Conservation (phyloP, 1,140 invertebrate species). For the Drosophila persimilis region DNA sequence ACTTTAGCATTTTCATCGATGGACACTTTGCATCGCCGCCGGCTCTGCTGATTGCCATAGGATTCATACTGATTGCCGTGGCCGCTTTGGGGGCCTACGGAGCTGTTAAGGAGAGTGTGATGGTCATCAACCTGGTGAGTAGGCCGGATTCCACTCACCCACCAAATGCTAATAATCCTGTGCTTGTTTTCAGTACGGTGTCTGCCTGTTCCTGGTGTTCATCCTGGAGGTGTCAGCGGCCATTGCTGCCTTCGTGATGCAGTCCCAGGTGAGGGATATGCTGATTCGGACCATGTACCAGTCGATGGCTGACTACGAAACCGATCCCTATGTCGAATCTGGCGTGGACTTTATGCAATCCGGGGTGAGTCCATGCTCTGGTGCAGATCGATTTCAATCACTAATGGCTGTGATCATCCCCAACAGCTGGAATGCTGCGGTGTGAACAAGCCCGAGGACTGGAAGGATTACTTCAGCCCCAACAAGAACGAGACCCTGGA, state of each 20-base stretch:
- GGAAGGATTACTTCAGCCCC: slow-evolving; percentile 83
- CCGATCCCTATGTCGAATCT: slow-evolving; percentile 83
- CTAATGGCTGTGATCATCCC: not conserved
- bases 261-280: slow-evolving; percentile 85
- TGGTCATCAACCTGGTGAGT: slow-evolving; percentile 91
- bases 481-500: slow-evolving; percentile 56
- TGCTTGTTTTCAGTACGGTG: slow-evolving; percentile 88
- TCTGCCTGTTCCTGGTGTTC: slow-evolving; percentile 90
- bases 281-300: slow-evolving; percentile 85
- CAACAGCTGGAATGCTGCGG: slow-evolving; percentile 91
- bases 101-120: slow-evolving; percentile 91
- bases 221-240: slow-evolving; percentile 92
- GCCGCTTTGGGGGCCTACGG: slow-evolving; percentile 92
- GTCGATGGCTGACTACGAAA: slow-evolving; percentile 85
- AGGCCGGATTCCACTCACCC: not conserved
- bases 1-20: slow-evolving; percentile 89
- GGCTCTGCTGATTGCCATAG: slow-evolving; percentile 89
- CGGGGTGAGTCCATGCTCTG: slow-evolving; percentile 84
- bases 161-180: not conserved
- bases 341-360: slow-evolving; percentile 88
- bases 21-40: slow-evolving; percentile 88
- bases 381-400: too few relatives aligned
- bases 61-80: slow-evolving; percentile 90
- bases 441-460: slow-evolving; percentile 86
- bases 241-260: slow-evolving; percentile 90